Base-by-base conservation (phyloP, 1,140 invertebrate genomes). In the Dolichoris vasculosae region DNA sequence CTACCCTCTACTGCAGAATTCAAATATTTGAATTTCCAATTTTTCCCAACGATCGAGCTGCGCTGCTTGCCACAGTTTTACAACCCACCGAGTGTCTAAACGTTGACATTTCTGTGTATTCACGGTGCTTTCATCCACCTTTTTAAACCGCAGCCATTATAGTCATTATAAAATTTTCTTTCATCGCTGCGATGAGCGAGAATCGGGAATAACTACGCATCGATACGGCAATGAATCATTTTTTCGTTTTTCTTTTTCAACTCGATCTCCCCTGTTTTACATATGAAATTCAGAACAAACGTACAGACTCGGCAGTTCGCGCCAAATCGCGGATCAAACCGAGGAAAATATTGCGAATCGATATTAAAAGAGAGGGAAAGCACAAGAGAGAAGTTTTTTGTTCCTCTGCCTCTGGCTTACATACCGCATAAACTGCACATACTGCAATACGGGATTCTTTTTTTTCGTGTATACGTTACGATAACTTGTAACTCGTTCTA, bases 331-430 rank as follows among this genome's bases (percentile, higher is more conserved):
- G 26, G 73, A 77, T 78, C 55, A 51, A 84, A 55, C 55, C 59
- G 63, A 71, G 48, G 11, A 46, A 46, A 83, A 83, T 83, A 83
- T 83, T 78, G 59, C 73, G 75, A 77, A 15, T 59, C 63, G 76
- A 79, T 79, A 79, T 79, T 84, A 69, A 71, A 79, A 78, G 46
- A n/a, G 46, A 84, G n/a, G n/a, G 64, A n/a, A 55, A 75, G 17
- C 35, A 20, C 26, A n/a, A n/a, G n/a, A n/a, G n/a, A n/a, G n/a
- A n/a, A n/a, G 32, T 63, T 83, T 83, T 75, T 76, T 63, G 20
- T 11, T 23, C 26, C 23, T 59, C 13, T 59, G 26, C 23, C 13
- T 4, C n/a, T n/a, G n/a, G n/a, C n/a, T n/a, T n/a, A n/a, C n/a
- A n/a, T n/a, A n/a, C n/a, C n/a, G n/a, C n/a, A n/a, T n/a, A n/a